Evolutionary conservation across 2,113 vertebrate species (phyloP).

Genomic region (Cairina moschata): DNA sequence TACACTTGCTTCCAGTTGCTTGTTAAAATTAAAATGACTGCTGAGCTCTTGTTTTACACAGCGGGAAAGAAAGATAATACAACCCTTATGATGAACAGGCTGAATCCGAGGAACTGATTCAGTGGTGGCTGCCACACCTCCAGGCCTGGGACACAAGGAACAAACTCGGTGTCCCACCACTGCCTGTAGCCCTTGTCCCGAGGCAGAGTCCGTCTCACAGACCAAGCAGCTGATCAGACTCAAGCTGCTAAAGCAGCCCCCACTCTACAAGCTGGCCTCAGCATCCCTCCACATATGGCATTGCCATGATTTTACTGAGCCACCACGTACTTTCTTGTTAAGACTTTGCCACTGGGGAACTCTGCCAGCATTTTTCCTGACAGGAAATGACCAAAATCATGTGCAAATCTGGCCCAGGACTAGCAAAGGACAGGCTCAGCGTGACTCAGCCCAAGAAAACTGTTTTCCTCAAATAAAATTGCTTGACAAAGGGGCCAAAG

Average conservation of each 20-base stretch:
- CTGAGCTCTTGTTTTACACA: neutral
- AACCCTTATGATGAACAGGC: neutral
- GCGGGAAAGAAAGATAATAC: neutral
- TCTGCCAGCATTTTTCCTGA: neutral
- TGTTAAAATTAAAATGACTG: neutral
- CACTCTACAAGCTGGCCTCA: neutral
- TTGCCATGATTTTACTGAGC: neutral
- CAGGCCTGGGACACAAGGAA: neutral
- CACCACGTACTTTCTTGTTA: neutral
- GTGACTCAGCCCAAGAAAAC: neutral
- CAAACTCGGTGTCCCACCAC: neutral
- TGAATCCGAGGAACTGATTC: neutral
- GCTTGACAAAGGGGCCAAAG: neutral
- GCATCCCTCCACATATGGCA: neutral
- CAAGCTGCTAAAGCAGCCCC: neutral
- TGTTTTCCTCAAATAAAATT: neutral
- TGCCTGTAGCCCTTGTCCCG: neutral
- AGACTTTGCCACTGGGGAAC: neutral
- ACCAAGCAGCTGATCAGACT: neutral
- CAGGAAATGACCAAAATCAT: neutral
- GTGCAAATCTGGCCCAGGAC: neutral
- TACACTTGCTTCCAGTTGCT: neutral
- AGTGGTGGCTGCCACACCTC: neutral
- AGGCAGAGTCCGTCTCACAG: accelerated
- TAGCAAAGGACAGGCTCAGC: neutral